Conservation (phyloP, 2,797 vertebrate species). For the Microctenopoma steveboyesi region DNA sequence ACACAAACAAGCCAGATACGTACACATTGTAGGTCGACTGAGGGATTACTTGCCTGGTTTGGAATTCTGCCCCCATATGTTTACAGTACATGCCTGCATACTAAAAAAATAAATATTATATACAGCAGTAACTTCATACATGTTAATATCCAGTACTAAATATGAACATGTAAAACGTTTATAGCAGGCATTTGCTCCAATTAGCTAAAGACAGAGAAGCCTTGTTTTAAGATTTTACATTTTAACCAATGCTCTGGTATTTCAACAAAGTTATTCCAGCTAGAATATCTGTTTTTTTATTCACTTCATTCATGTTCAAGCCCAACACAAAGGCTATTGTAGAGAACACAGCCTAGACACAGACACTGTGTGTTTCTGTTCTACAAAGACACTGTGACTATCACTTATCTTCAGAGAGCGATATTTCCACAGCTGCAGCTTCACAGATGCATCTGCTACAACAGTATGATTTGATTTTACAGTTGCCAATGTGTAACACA, state of each 20-base stretch:
- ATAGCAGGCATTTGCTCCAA: no score
- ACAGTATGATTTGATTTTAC: slow-evolving; percentile 35
- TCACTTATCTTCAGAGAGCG: slow-evolving; percentile 40
- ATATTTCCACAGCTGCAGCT: slow-evolving; percentile 13
- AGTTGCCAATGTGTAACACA: slow-evolving; percentile 29
- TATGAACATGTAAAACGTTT: not conserved
- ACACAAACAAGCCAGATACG: slow-evolving; percentile 1
- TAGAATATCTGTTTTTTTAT: not conserved
- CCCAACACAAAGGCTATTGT: not conserved
- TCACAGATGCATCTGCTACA: slow-evolving; percentile 28
- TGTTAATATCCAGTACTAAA: not conserved
- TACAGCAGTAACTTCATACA: no score
- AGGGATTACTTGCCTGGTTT: not conserved
- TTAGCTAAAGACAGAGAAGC: not conserved
- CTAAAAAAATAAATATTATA: not conserved
- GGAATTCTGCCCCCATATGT: not conserved
- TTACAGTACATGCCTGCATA: not conserved
- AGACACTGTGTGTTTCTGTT: slow-evolving; percentile 11
- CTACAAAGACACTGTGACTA: slow-evolving; percentile 21
- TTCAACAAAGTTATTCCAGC: not conserved
- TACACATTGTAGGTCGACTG: not conserved
- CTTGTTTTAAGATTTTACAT: not conserved
- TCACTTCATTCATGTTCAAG: not conserved
- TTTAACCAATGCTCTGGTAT: not conserved
- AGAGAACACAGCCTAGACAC: not conserved